These are phyloP conservation scores for Zele albiditarsus DNA, from an alignment of 2,888 invertebrate species.

Conservation along the genomic window DNA sequence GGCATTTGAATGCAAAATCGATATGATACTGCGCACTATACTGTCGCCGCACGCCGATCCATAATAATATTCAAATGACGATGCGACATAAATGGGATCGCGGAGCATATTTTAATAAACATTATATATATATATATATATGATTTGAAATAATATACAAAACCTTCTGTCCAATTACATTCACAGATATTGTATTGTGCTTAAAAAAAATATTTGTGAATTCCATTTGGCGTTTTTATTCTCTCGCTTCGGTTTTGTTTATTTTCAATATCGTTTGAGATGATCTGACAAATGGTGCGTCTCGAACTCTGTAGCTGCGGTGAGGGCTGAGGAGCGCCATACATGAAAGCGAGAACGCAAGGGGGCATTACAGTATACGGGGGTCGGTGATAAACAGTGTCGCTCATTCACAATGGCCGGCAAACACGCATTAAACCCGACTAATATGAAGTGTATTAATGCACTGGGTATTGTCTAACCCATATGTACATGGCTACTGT, in stretches of 20 bases:
- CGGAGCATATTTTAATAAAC: conserved; percentile 59
- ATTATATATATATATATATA: conserved; percentile 13
- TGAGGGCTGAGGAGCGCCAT: background rate
- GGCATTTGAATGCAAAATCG: conserved; percentile 72
- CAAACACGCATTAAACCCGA: conserved; percentile 72
- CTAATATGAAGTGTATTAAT: conserved; percentile 74
- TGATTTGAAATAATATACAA: background rate
- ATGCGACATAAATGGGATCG: conserved; percentile 67
- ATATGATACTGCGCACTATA: conserved; percentile 55
- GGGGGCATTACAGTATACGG: conserved; percentile 54
- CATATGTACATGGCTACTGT: conserved; percentile 71
- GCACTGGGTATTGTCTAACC: conserved; percentile 72
- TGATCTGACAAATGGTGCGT: background rate
- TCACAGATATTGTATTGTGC: background rate
- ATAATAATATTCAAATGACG: conserved; percentile 73
- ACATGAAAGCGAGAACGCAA: conserved; percentile 1
- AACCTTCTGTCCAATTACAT: background rate
- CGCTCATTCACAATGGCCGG: conserved; percentile 73
- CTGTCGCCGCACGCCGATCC: conserved; percentile 56
- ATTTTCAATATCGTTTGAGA: background rate
- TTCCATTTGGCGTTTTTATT: background rate
- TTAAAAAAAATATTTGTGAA: background rate
- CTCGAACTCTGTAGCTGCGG: background rate
- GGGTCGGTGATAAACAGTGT: conserved; percentile 73
- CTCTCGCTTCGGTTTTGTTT: background rate